A percentile compares a stretch with the other conserved stretches of the same genome.
Conservation (phyloP, 2,888 invertebrate genomes). For the Cinara cedri region DNA sequence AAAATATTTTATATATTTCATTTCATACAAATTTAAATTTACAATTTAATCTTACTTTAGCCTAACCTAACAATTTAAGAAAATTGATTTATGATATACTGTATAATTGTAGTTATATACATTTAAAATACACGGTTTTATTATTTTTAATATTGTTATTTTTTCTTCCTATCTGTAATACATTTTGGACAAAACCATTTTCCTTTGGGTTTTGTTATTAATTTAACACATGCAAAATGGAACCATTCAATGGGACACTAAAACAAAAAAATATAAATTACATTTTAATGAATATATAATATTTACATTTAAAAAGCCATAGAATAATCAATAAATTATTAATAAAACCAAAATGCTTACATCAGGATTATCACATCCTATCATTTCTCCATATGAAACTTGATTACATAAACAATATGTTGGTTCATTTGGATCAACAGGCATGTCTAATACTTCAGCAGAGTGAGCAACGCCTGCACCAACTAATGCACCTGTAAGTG, state of each 20-base stretch:
- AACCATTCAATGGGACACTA: slow-evolving; percentile 87
- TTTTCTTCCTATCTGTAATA: slow-evolving; percentile 79
- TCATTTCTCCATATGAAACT: slow-evolving; percentile 96
- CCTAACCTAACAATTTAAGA: too few relatives aligned
- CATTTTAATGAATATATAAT: neutral
- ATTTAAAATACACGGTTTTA: neutral
- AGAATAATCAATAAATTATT: neutral
- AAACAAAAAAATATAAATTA: slow-evolving; percentile 57
- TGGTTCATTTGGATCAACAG: slow-evolving; percentile 96
- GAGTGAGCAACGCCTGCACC: slow-evolving; percentile 73
- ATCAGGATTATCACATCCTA: slow-evolving; percentile 92
- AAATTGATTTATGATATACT: neutral
- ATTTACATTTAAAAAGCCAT: neutral
- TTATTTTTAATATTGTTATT: slow-evolving; percentile 65
- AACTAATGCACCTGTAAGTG: slow-evolving; percentile 83
- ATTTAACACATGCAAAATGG: slow-evolving; percentile 91
- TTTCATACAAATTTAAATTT: too few relatives aligned
- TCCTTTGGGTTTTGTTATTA: slow-evolving; percentile 90
- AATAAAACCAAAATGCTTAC: slow-evolving; percentile 64
- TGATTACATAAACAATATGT: slow-evolving; percentile 98
- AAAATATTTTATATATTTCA: too few relatives aligned
- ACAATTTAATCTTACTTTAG: too few relatives aligned
- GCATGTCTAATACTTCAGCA: slow-evolving; percentile 89
- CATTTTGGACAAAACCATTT: slow-evolving; percentile 91
- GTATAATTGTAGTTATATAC: neutral